Conservation (phyloP, 2,888 invertebrate genomes). For the Capitulum mitella region DNA sequence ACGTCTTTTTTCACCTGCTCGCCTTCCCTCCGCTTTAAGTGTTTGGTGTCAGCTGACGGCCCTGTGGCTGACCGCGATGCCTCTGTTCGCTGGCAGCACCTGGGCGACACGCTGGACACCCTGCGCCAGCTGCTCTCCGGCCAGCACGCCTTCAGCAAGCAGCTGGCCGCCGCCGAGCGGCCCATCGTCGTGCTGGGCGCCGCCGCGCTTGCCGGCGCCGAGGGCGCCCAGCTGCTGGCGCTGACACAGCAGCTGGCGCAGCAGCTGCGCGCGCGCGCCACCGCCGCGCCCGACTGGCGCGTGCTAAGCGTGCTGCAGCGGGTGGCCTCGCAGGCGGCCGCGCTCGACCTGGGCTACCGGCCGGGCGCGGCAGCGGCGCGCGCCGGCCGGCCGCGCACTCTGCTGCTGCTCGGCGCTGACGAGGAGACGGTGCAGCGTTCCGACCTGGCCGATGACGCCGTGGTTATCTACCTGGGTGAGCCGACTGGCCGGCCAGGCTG, state of each 20-base stretch:
- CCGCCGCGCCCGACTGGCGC: conserved; percentile 54
- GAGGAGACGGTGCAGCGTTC: conserved; percentile 66
- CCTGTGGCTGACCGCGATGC: no score
- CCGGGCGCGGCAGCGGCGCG: conserved; percentile 58
- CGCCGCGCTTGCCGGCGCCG: conserved; percentile 66
- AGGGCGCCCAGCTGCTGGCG: conserved; percentile 68
- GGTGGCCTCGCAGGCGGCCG: conserved; percentile 81
- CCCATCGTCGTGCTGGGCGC: conserved; percentile 89
- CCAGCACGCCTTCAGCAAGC: conserved; percentile 59
- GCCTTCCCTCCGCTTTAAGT: no score
- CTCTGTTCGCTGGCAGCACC: conserved; percentile 52
- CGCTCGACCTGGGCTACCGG: conserved; percentile 87
- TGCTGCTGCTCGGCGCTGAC: conserved; percentile 93
- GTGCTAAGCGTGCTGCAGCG: conserved; percentile 90
- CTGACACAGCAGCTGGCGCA: conserved; percentile 64
- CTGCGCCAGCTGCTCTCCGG: conserved; percentile 68
- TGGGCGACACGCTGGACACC: conserved; percentile 69
- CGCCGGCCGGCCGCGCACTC: conserved; percentile 61
- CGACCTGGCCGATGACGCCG: conserved; percentile 69
- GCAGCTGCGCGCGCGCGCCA: conserved; percentile 34
- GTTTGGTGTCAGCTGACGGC: no score
- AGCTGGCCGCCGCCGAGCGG: conserved; percentile 66
- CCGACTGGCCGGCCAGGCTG: no score
- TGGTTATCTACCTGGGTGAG: conserved; percentile 67
- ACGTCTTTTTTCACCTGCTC: no score